These are phyloP conservation scores for Glyphotaelius pellucidus DNA, from an alignment of 2,888 invertebrate genomes.

Conservation along the genomic window DNA sequence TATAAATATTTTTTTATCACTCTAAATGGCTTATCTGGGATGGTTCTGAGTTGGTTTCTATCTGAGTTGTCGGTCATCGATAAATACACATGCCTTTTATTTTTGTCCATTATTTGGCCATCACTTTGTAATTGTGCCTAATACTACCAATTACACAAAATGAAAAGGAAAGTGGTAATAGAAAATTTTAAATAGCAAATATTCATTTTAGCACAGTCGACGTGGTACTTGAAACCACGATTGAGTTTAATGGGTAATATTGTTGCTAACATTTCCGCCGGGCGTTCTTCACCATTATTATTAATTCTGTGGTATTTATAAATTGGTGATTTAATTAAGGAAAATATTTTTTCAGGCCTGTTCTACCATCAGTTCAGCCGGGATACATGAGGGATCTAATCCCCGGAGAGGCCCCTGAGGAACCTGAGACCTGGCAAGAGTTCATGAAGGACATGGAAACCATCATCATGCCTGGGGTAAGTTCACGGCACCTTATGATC, in stretches of 20 bases:
- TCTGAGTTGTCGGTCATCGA: too few species aligned
- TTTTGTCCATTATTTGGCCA: too few species aligned
- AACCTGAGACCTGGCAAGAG: slow-evolving; percentile 90
- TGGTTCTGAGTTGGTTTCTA: too few species aligned
- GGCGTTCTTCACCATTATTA: neutral
- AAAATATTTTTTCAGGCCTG: slow-evolving; percentile 77
- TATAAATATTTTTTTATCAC: too few species aligned
- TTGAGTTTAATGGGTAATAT: neutral
- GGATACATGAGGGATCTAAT: slow-evolving; percentile 91
- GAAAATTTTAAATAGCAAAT: too few species aligned
- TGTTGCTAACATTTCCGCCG: neutral
- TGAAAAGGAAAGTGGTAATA: too few species aligned
- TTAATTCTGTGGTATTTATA: neutral
- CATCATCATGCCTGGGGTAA: slow-evolving; percentile 93
- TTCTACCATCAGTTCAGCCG: slow-evolving; percentile 92
- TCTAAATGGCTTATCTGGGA: too few species aligned
- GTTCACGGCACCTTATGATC: slow-evolving; percentile 66
- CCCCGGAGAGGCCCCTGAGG: slow-evolving; percentile 88
- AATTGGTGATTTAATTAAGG: neutral
- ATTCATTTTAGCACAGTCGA: neutral
- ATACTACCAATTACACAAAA: too few species aligned
- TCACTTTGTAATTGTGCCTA: too few species aligned
- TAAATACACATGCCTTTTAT: too few species aligned
- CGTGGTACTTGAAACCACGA: neutral
- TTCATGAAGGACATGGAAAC: slow-evolving; percentile 92